Percentiles rank a stretch among this genome's conserved stretches.
phyloP scores from a whole-genome alignment of 2,797 vertebrate genomes.

The Sebastolobus altivelis region DNA sequence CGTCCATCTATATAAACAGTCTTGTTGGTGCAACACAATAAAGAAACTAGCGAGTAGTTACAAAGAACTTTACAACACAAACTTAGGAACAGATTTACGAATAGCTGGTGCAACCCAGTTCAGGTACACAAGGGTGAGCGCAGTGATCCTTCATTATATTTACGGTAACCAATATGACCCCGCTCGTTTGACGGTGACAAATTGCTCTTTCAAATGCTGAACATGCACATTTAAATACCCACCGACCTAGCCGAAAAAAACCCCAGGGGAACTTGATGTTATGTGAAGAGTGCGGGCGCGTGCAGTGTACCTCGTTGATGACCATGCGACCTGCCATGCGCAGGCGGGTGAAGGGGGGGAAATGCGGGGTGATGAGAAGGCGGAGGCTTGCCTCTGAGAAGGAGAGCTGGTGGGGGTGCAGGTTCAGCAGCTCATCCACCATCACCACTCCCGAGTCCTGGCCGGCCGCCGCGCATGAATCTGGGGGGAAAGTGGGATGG shows the following conservation, averaged over 20 bases:
- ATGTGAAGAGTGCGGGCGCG: conserved; percentile 32
- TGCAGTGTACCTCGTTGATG: conserved; percentile 81
- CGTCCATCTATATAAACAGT: no score
- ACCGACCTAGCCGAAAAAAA: conserved; percentile 1
- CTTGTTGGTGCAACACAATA: not conserved
- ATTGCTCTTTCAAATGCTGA: not conserved
- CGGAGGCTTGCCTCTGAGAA: conserved; percentile 87
- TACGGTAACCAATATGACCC: not conserved
- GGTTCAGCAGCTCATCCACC: conserved; percentile 85
- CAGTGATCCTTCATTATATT: not conserved
- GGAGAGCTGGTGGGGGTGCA: conserved; percentile 82
- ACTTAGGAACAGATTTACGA: not conserved
- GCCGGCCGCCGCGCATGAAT: conserved; percentile 72
- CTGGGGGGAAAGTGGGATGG: conserved; percentile 34
- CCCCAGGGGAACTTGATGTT: conserved; percentile 8
- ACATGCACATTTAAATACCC: conserved; percentile 35
- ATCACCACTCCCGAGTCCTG: conserved; percentile 83
- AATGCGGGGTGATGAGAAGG: conserved; percentile 78
- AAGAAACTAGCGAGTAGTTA: not conserved
- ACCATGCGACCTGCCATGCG: conserved; percentile 82
- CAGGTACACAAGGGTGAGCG: not conserved
- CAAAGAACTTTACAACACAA: not conserved
- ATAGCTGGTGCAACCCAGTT: not conserved
- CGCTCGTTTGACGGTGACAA: not conserved
- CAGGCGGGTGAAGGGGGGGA: conserved; percentile 77